Base-by-base conservation (phyloP, 2,797 vertebrate genomes). In the Thripadectes ignobilis region DNA sequence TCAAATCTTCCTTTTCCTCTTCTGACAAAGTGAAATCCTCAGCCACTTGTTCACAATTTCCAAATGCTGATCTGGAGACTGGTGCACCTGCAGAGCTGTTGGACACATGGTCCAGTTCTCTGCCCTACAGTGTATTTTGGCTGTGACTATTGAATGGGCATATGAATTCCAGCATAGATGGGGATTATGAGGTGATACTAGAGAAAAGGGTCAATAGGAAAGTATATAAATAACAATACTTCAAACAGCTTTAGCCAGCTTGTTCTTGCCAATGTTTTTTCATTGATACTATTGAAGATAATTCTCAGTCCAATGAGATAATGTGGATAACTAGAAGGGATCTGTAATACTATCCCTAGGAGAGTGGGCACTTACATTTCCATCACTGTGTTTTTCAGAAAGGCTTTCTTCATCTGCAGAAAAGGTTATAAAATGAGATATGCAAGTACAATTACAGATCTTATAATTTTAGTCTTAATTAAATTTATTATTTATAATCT, bases 1-100 rank as follows among this genome's bases (percentile, higher is more conserved):
- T 14, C 22, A 38, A 55, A 8, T 18, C 21, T 69, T 81, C 26
- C 14, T 88, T 39, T 32, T 29, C 12, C 5, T 48, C 8, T 51
- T 29, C 17, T 13, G 21, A 27, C 49, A 83, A 85, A 72, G 27
- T 4, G 32, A 84, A 85, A 45, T 63, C 19, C 10, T 52, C 46
- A 51, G 10, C 27, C 26, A 41, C 10, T 30, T 4, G 6, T 30
- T 88, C 51, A 36, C 2, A 0, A 14, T 58, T 54, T 62, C 30
- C 77, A 82, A 9, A 22, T 0, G 1, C 7, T 59, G 51, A 8
- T 58, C 57, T 52, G 74, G 27, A 0, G 0, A 14, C n/a, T 52
- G 45, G 23, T 52, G 34, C 57, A 52, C 36, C 41, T 12, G 18
- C 0, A 2, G 34, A 20, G 14, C 38, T 81, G 13, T 17, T 1